Conservation (phyloP, 2,888 invertebrate genomes). For the Zaprionus obscuricornis region DNA sequence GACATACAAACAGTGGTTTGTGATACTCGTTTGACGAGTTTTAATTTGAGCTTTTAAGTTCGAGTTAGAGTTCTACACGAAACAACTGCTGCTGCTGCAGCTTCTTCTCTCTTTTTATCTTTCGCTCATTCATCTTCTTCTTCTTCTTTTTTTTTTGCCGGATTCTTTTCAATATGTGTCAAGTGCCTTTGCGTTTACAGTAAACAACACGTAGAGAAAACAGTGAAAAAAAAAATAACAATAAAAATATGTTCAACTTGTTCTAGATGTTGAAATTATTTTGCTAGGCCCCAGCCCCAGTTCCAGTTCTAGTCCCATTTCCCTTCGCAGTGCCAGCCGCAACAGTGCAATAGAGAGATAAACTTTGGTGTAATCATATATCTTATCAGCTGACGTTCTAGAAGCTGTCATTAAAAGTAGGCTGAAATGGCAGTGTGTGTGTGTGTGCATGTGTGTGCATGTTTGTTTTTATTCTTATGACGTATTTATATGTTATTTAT, state of each 20-base stretch:
- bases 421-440: constrained; percentile 6
- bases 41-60: constrained; percentile 35
- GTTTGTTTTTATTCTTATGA: background rate
- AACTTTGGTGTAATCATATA: constrained; percentile 16
- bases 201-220: too few species aligned
- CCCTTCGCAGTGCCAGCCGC: too few species aligned
- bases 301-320: too few species aligned
- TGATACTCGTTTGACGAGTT: constrained; percentile 55
- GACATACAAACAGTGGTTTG: constrained; percentile 6
- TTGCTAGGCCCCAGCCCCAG: too few species aligned
- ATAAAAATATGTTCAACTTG: constrained; percentile 14
- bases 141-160: constrained; percentile 30
- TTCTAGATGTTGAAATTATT: constrained; percentile 25
- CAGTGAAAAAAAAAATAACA: constrained; percentile 9
- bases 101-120: too few species aligned
- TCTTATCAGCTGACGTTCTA: constrained; percentile 36
- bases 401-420: constrained; percentile 12
- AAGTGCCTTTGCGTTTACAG: constrained; percentile 55
- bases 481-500: too few species aligned
- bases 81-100: background rate
- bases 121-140: too few species aligned
- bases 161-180: constrained; percentile 60
- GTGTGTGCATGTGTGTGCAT: background rate
- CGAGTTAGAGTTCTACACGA: constrained; percentile 32
- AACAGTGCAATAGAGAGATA: constrained; percentile 8